Evolutionary conservation across 2,113 vertebrate species (phyloP), one percentile per base, ranked within the genome.

Genomic region (Sylvia atricapilla): DNA sequence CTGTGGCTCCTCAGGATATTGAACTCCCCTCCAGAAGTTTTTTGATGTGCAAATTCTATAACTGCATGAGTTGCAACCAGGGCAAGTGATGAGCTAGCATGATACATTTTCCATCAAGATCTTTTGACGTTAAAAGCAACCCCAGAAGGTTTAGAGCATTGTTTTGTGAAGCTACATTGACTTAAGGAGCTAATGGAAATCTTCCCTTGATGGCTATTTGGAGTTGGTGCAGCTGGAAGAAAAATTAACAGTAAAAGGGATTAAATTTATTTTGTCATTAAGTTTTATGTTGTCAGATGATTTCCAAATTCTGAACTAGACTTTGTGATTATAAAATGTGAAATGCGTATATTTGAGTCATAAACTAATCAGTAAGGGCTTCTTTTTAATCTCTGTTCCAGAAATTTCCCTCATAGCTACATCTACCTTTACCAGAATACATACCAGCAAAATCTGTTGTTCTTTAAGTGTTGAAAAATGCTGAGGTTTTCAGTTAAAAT

Each of bases 161-260:
- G 10, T 49, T 94, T 88, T 76, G 75, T 87, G 52, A 91, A 94
- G 31, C 24, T 59, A 86, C 58, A 60, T 28, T 78, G 44, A 85
- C 49, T 21, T 89, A 72, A 72, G 21, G 30, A 87, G 6, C 23
- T 89, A 82, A 79, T 49, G 35, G 60, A 39, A 13, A 50, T 74
- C 44, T 94, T 84, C 64, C 13, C 49, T 89, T 67, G n/a, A 41
- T 83, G 43, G 16, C 39, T 85, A 17, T 70, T 74, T 82, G 50
- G 39, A 92, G 37, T 11, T 1, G 2, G 52, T 63, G 11, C 21
- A 93, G 64, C 50, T 95, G 68, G 44, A 86, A 96, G 33, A 91
- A 97, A 91, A 94, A 92, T 39, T 94, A 96, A 80, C 35, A 76
- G 39, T 76, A 95, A 80, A 30, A 68, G 23, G 13, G 92, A 69